Evolutionary conservation across 2,888 invertebrate genomes (phyloP), one percentile per base, ranked within the genome.

Genomic region (Eilema sororculum): DNA sequence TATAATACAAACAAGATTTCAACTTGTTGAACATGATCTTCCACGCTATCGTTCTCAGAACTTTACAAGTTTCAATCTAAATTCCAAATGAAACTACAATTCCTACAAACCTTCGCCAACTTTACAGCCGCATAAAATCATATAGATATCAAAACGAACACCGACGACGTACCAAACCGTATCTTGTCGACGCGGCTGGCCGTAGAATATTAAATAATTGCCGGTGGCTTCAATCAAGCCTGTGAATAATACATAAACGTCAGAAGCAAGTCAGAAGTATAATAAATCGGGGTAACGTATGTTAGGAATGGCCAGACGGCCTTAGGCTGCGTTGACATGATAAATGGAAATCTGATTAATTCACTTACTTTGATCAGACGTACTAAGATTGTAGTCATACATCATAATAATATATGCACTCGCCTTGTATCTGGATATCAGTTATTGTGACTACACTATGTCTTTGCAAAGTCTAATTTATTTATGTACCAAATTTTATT

Each of bases 221-320:
- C 62, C 52, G 12, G 71, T 64, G 30, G 30, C 79, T 71, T 71
- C 74, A 78, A 77, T 71, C 74, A 67, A 65, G 58, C 9, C 33
- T 69, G 63, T 78, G 66, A 74, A 74, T 74, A 65, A 76, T 73
- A 61, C 71, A 72, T 69, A 74, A 76, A 80, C 70, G 73, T 76
- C 70, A 64, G 69, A 71, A 74, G 69, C 73, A 68, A 65, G 73
- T 76, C 70, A 64, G 71, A 71, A 74, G 70, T 74, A 68, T 67
- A 65, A 59, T 81, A 77, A 77, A 79, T 77, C 75, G 72, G 61
- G 73, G 78, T 75, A 70, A 78, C 78, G 79, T 79, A 74, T 83
- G 82, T 78, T 62, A 71, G 16, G 65, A 81, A 84, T 74, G 76
- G 80, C 76, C 72, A 77, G 74, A 82, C 77, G 68, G 76, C 70